Evolutionary conservation across 2,888 invertebrate species (phyloP).

Genomic region (Agelastica alni): DNA sequence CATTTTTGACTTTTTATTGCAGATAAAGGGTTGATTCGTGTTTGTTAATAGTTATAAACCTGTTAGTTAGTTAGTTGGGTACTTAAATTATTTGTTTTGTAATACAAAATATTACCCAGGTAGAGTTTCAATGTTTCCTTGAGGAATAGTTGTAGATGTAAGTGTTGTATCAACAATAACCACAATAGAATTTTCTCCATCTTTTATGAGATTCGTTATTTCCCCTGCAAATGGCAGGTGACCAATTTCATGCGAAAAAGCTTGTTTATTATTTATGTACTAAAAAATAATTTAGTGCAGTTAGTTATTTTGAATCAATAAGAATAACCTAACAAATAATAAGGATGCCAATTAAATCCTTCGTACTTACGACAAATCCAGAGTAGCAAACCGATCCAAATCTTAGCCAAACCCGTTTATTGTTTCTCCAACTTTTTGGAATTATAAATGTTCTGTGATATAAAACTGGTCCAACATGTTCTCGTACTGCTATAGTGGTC

Average conservation of each 20-base stretch:
- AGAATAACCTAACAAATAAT: no score
- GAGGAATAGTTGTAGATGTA: conserved; percentile 83
- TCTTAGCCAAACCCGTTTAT: conserved; percentile 75
- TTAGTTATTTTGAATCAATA: no score
- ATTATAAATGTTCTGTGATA: conserved; percentile 87
- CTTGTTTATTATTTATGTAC: conserved; percentile 85
- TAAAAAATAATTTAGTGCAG: no score
- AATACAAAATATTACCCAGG: conserved; percentile 61
- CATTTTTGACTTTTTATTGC: no score
- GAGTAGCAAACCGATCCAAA: conserved; percentile 93
- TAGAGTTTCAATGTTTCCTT: conserved; percentile 71
- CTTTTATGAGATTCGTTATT: conserved; percentile 68
- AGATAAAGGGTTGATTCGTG: no score
- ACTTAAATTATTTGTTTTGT: no score
- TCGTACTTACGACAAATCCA: conserved; percentile 81
- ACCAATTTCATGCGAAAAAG: conserved; percentile 85
- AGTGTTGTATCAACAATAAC: conserved; percentile 94
- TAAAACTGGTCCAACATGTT: conserved; percentile 95
- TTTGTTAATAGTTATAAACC: no score
- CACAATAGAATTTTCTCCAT: conserved; percentile 73
- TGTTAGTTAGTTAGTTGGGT: no score
- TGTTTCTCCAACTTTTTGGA: conserved; percentile 70
- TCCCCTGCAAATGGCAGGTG: conserved; percentile 93
- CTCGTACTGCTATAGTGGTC: conserved; percentile 73
- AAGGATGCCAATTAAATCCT: no score